Evolutionary conservation across 2,888 invertebrate species (phyloP), one percentile per base, ranked within the genome.

Genomic region (Machimus rusticus): DNA sequence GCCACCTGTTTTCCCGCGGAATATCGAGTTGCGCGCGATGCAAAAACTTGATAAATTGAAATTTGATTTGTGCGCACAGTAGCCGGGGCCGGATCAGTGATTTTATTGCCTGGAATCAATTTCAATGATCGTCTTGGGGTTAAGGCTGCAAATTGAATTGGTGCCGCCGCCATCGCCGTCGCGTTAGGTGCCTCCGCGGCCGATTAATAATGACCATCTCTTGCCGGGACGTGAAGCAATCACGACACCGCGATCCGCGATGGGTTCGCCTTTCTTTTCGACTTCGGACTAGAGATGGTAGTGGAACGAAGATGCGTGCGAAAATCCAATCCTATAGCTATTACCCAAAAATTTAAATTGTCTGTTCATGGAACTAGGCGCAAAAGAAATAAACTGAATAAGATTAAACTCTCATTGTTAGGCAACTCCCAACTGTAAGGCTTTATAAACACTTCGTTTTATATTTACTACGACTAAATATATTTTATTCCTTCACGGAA

Each of bases 21-120:
- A 57, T 23, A 57, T 37, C 37, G 19, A 37, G 31, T 14, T 46
- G 28, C 19, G 23, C 28, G 57, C 84, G 84, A 84, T 86, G 76
- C 86, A 86, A 86, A 86, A 86, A 51, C 76, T 86, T 86, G 86
- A 86, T 86, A 86, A 86, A 86, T 86, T 86, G 76, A 86, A 86
- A 86, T 86, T 86, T 86, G 86, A 86, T 86, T 86, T 86, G 86
- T 76, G 51, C 55, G 46, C 74, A 86, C 86, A 86, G 86, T 86
- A 86, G 86, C 86, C 34, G 84, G 66, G 23, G 23, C 84, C 74
- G 84, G 14, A 84, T 66, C 39, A 66, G 81, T 37, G 84, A 74
- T 84, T 84, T 84, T 84, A 84, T 84, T 84, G 74, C 84, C 39
- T 39, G 39, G 57, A 84, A 84, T 66, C 84, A 84, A 84, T 84